phyloP scores from a whole-genome alignment of 2,888 invertebrate species.

The Bellardia pandia region DNA sequence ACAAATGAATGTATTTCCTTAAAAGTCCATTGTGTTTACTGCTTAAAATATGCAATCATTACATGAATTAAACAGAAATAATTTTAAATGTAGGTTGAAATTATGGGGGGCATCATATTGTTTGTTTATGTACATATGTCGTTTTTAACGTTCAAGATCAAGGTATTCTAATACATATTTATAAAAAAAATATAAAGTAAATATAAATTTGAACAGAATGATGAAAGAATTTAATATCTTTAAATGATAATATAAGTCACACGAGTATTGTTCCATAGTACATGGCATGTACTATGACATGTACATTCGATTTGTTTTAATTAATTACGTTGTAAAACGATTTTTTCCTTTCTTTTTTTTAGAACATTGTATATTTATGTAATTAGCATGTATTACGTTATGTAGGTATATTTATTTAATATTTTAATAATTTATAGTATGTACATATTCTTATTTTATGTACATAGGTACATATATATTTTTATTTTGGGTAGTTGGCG shows the following conservation, averaged over 20 bases:
- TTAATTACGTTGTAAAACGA: not conserved
- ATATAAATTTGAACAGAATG: conserved; percentile 1
- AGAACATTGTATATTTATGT: conserved; percentile 10
- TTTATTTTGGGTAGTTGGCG: too few species aligned
- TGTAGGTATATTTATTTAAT: not conserved
- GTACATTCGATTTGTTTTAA: conserved; percentile 5
- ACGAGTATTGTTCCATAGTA: not conserved
- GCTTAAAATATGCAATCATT: conserved; percentile 32
- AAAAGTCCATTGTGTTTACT: conserved; percentile 48
- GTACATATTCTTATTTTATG: too few species aligned
- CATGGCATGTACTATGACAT: not conserved
- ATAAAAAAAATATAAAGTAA: not conserved
- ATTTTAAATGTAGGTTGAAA: conserved; percentile 62
- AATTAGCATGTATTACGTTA: conserved; percentile 1
- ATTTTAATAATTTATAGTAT: too few species aligned
- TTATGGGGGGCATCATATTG: conserved; percentile 44
- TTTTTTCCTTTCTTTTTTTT: not conserved
- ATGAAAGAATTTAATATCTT: not conserved
- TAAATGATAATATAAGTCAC: not conserved
- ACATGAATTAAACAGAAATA: conserved; percentile 31
- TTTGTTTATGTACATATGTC: not conserved
- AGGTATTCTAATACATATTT: conserved; percentile 58
- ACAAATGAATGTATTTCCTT: conserved; percentile 51
- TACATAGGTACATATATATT: too few species aligned
- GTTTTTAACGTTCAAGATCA: conserved; percentile 64